These are phyloP conservation scores for Jordanella pulchra DNA, from an alignment of 2,797 vertebrate genomes.

Conservation along the genomic window DNA sequence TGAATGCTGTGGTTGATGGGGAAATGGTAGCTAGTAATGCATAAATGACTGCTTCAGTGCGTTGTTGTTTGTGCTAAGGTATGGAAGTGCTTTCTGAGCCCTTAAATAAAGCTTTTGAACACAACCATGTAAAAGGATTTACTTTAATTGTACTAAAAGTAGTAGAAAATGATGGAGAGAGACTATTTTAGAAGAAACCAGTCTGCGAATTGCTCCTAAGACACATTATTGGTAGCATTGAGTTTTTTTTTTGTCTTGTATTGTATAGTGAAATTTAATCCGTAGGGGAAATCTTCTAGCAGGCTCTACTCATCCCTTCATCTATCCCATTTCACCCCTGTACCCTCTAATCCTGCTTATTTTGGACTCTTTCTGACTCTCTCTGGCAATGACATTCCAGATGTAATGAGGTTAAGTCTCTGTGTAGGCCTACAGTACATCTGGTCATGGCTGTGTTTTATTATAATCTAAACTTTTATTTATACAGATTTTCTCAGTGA, in stretches of 20 bases:
- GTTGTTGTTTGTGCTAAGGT: conserved; percentile 22
- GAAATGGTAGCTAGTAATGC: conserved; percentile 36
- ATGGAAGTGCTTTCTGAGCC: conserved; percentile 34
- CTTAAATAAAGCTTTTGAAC: conserved; percentile 23
- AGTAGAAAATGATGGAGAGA: neutral
- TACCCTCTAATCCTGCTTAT: conserved; percentile 64
- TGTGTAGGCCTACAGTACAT: conserved; percentile 42
- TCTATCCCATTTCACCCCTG: conserved; percentile 58
- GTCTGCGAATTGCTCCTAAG: conserved; percentile 30
- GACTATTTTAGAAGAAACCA: conserved; percentile 1
- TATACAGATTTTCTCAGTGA: no score
- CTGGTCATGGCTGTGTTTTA: conserved; percentile 36
- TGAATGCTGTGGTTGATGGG: conserved; percentile 44
- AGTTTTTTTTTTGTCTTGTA: conserved; percentile 27
- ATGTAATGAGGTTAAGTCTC: conserved; percentile 50
- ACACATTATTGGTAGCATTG: conserved; percentile 46
- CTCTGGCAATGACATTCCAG: conserved; percentile 30
- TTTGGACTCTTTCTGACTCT: conserved; percentile 41
- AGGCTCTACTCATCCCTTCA: conserved; percentile 47
- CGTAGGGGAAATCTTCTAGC: conserved; percentile 59
- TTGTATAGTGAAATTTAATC: conserved; percentile 68
- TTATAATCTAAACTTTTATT: no score
- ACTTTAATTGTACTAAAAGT: conserved; percentile 8
- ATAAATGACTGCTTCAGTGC: conserved; percentile 42
- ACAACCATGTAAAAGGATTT: conserved; percentile 16